These are phyloP conservation scores for Patella pellucida DNA, from an alignment of 2,888 invertebrate genomes.

Conservation along the genomic window DNA sequence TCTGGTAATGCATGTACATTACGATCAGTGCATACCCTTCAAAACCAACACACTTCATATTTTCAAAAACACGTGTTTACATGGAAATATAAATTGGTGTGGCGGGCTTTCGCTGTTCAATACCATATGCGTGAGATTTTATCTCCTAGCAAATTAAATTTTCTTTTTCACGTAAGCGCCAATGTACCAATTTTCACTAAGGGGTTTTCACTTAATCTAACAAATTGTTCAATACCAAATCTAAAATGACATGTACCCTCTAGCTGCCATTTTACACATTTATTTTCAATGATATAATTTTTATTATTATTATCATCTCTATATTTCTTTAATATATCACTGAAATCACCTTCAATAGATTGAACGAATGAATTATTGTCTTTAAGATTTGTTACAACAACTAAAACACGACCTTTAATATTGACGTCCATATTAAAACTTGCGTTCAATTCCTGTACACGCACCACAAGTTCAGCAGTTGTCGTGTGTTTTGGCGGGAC, in stretches of 20 bases:
- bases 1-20: too few relatives aligned
- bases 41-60: too few relatives aligned
- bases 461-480: slow-evolving; percentile 71
- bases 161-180: not conserved
- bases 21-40: too few relatives aligned
- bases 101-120: too few relatives aligned
- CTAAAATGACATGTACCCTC: slow-evolving; percentile 63
- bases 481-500: slow-evolving; percentile 67
- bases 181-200: not conserved
- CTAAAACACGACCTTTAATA: slow-evolving; percentile 63
- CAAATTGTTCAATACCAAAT: slow-evolving; percentile 67
- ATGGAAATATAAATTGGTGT: too few relatives aligned
- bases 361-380: slow-evolving; percentile 71
- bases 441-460: slow-evolving; percentile 72
- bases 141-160: too few relatives aligned
- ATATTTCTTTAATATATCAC: slow-evolving; percentile 52
- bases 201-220: slow-evolving; percentile 63
- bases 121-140: too few relatives aligned
- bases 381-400: slow-evolving; percentile 67
- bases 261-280: slow-evolving; percentile 47
- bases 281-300: slow-evolving; percentile 46
- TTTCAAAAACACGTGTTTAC: too few relatives aligned
- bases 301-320: slow-evolving; percentile 36
- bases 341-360: slow-evolving; percentile 61
- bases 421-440: slow-evolving; percentile 68